Base-by-base conservation (phyloP, 2,797 vertebrate genomes). In the Vespertilio murinus region DNA sequence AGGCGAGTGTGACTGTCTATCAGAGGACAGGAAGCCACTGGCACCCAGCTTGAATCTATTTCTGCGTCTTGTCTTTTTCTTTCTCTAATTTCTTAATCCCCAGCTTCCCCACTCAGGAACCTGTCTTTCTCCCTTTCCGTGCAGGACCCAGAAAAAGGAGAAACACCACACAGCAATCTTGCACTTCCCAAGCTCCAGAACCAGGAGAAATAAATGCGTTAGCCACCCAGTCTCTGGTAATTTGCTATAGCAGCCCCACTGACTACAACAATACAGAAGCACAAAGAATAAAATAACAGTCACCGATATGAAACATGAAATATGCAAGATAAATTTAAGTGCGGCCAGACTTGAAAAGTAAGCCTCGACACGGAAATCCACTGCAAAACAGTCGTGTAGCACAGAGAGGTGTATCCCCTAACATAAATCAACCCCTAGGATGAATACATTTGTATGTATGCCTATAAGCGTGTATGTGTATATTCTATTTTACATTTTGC, bases 341-440 rank as follows among this genome's bases (percentile, higher is more conserved):
- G 23, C 1, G 11, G 13, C 64, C 80, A 64, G 38, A 78, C 42
- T 20, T 7, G 40, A 84, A 85, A 93, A 82, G n/a, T 42, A 90
- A n/a, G 13, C 59, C 75, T 64, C 17, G 28, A 20, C 49, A 70
- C 42, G 35, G 45, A 71, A 71, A 74, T 14, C n/a, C 20, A 13
- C 0, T 73, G 20, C 5, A 42, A 69, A 56, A 33, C 0, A 42
- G 12, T 22, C 17, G 11, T 0, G 5, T 6, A 25, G 8, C 20
- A 23, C 16, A 35, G n/a, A 83, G n/a, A 78, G 20, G 38, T 0
- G 7, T 30, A 5, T n/a, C 18, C 33, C 9, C 8, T 30, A 73
- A 28, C 14, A 20, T n/a, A 30, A 84, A 64, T 61, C 35, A 74
- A 2, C 18, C 23, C 7, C 5, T 49, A 3, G 5, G 47, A 70